These are phyloP conservation scores for Stenodera caucasica DNA, from an alignment of 2,888 invertebrate species.

Conservation along the genomic window DNA sequence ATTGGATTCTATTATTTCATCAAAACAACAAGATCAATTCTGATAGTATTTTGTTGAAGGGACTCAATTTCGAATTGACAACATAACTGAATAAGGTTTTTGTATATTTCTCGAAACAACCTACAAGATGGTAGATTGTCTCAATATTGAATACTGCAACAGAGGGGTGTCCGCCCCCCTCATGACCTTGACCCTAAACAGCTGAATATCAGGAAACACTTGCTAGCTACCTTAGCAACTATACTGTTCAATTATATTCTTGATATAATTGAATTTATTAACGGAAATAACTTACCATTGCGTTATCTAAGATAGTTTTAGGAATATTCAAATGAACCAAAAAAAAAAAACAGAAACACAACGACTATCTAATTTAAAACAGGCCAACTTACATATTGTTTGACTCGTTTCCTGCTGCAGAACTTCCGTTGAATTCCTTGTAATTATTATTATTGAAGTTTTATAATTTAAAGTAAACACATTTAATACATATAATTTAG, in stretches of 20 bases:
- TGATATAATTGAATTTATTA: neutral
- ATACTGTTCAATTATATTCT: neutral
- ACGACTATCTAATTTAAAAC: too few relatives aligned
- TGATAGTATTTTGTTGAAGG: too few relatives aligned
- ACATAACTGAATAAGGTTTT: too few relatives aligned
- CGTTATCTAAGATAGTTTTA: slow-evolving; percentile 1
- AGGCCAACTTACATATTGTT: neutral
- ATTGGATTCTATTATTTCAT: too few relatives aligned
- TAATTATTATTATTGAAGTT: neutral
- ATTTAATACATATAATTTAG: neutral
- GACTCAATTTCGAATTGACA: too few relatives aligned
- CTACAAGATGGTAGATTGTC: neutral
- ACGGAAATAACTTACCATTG: neutral
- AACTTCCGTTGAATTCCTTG: neutral
- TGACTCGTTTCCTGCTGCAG: neutral
- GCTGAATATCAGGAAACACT: slow-evolving; percentile 35
- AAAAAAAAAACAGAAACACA: neutral
- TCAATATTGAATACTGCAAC: slow-evolving; percentile 8
- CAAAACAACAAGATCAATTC: too few relatives aligned
- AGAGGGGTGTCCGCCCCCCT: slow-evolving; percentile 43
- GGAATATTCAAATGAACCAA: neutral
- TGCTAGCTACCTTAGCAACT: slow-evolving; percentile 32
- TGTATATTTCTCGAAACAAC: too few relatives aligned
- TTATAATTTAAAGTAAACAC: neutral
- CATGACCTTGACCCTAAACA: slow-evolving; percentile 46